Percentiles rank a stretch among this genome's conserved stretches.
phyloP scores from a whole-genome alignment of 1,140 invertebrate species.

The Drosophila bocki region DNA sequence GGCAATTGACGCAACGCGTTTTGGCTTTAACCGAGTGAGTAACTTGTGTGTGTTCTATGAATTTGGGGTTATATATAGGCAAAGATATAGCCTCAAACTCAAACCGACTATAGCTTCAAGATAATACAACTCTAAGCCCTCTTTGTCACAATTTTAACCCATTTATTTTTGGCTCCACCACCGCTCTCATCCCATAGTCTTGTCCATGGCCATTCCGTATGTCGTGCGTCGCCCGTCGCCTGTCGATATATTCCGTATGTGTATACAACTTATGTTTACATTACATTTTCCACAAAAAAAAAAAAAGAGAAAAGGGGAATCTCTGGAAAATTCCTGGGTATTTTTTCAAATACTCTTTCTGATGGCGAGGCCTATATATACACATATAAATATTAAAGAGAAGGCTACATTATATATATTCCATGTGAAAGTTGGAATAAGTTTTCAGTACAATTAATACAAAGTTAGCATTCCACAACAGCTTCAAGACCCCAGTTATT shows the following conservation, averaged over 20 bases:
- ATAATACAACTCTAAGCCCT: neutral
- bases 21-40: constrained; percentile 55
- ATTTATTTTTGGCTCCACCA: neutral
- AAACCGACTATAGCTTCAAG: neutral
- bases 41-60: neutral
- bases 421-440: neutral
- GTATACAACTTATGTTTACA: constrained; percentile 47
- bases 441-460: neutral
- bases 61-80: neutral
- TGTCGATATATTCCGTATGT: constrained; percentile 49
- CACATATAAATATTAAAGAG: neutral
- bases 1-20: constrained; percentile 23
- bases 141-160: neutral
- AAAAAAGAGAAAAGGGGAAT: neutral
- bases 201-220: constrained; percentile 14
- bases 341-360: constrained; percentile 29
- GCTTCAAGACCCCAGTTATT: neutral
- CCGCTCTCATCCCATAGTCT: neutral
- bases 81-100: neutral
- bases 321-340: neutral
- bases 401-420: neutral
- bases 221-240: constrained; percentile 37
- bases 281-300: constrained; percentile 27
- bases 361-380: neutral
- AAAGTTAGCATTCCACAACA: neutral